Percentiles rank a stretch among this genome's conserved stretches.
These are phyloP conservation scores for Anhinga rufa DNA, from an alignment of 2,113 vertebrate genomes.

Conservation along the genomic window DNA sequence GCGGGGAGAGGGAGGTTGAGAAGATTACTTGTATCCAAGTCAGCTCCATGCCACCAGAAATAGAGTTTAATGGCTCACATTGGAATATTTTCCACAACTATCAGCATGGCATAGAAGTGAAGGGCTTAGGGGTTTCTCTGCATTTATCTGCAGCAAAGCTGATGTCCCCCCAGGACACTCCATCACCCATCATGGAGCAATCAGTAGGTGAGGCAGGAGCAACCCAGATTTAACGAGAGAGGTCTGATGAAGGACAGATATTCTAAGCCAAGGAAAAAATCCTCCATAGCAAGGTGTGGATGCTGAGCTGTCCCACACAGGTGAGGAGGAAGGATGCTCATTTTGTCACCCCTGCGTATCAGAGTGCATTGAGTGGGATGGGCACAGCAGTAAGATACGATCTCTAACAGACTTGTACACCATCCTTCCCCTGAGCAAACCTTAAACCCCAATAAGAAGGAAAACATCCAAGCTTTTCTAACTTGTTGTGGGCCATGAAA, in stretches of 20 bases:
- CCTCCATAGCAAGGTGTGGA: rapidly evolving
- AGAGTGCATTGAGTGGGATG: rapidly evolving
- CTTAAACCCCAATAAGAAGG: not conserved
- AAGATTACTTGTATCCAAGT: not conserved
- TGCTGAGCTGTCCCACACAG: not conserved
- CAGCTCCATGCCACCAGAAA: not conserved
- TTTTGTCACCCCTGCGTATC: not conserved
- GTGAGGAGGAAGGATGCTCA: not conserved
- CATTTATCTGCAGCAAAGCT: not conserved
- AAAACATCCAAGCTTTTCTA: not conserved
- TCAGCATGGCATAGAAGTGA: not conserved
- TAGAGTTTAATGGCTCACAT: not conserved
- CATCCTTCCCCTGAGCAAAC: not conserved
- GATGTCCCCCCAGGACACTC: not conserved
- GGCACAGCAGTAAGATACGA: not conserved
- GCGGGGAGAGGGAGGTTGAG: not conserved
- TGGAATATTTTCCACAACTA: not conserved
- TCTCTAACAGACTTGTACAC: not conserved
- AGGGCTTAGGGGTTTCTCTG: not conserved
- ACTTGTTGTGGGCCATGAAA: not conserved
- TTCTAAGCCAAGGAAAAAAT: not conserved
- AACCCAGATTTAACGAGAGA: not conserved
- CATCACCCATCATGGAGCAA: not conserved
- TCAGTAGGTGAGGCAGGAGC: not conserved
- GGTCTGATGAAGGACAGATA: not conserved